Percentiles rank a stretch among this genome's conserved stretches.
Evolutionary conservation across 2,888 invertebrate genomes (phyloP).

Genomic region (Drosophila robusta): DNA sequence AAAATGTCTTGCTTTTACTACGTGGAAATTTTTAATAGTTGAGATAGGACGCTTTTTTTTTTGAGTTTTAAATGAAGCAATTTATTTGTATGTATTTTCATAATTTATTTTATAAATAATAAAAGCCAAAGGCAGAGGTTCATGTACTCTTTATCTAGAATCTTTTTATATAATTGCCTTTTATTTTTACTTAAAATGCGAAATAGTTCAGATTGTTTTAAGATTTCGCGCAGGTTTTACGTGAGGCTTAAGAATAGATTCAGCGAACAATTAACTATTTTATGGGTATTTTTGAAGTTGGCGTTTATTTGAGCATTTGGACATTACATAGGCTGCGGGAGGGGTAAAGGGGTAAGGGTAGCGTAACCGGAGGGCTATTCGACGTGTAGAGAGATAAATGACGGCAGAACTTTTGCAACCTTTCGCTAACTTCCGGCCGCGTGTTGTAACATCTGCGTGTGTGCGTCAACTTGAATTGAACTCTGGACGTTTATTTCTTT

Average conservation of each 20-base stretch:
- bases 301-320: neutral
- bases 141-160: too few species aligned
- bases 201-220: neutral
- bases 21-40: too few species aligned
- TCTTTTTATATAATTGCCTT: too few species aligned
- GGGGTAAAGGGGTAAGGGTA: neutral
- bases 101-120: too few species aligned
- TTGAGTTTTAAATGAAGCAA: too few species aligned
- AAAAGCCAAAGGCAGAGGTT: too few species aligned
- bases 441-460: constrained; percentile 76
- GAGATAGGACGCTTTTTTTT: too few species aligned
- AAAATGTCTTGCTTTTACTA: too few species aligned
- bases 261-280: neutral
- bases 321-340: neutral
- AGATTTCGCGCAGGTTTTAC: neutral
- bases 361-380: neutral
- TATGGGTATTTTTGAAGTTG: neutral
- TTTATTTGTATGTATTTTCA: too few species aligned
- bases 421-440: constrained; percentile 76
- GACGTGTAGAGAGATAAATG: neutral
- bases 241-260: neutral
- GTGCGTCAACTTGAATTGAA: constrained; percentile 22
- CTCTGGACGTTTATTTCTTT: constrained; percentile 14
- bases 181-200: neutral
- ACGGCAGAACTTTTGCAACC: constrained; percentile 56